Percentiles rank a stretch among this genome's conserved stretches.
phyloP scores from a whole-genome alignment of 1,140 invertebrate species.

The Drosophila baimaii region DNA sequence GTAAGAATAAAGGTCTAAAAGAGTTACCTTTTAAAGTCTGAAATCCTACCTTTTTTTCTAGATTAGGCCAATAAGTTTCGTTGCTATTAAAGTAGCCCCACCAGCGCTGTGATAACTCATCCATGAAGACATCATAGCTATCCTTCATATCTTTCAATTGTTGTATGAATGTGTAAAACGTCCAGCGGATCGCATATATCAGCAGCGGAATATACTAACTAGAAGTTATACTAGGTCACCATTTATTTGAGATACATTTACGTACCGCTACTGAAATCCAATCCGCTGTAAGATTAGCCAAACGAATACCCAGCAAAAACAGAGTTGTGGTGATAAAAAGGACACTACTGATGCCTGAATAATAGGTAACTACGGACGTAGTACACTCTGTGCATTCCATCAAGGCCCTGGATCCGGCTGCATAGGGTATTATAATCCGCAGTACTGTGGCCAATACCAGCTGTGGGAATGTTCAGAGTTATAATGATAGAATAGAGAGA shows the following conservation, averaged over 20 bases:
- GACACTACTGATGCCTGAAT: neutral
- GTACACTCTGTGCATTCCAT: neutral
- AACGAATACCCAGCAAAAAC: constrained; percentile 19
- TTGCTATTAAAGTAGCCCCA: constrained; percentile 11
- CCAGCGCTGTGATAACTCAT: constrained; percentile 4
- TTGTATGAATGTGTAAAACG: neutral
- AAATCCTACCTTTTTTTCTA: constrained; percentile 37
- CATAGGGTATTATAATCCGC: constrained; percentile 17
- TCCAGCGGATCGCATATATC: neutral
- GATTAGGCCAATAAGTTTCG: constrained; percentile 22
- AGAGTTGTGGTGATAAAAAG: constrained; percentile 19
- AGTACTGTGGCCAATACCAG: constrained; percentile 30
- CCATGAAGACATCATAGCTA: neutral
- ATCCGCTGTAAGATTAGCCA: constrained; percentile 16
- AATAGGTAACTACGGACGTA: neutral
- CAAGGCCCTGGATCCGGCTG: neutral
- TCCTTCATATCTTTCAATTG: neutral
- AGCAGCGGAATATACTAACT: constrained; percentile 42
- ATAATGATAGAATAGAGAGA: too few relatives aligned
- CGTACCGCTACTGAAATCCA: constrained; percentile 45
- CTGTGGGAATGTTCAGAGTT: neutral
- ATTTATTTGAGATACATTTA: neutral
- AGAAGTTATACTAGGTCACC: neutral
- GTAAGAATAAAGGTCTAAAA: too few relatives aligned
- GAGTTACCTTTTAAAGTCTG: neutral